These are phyloP conservation scores for Choreutis nemorana DNA, from an alignment of 2,888 invertebrate genomes.

Conservation along the genomic window DNA sequence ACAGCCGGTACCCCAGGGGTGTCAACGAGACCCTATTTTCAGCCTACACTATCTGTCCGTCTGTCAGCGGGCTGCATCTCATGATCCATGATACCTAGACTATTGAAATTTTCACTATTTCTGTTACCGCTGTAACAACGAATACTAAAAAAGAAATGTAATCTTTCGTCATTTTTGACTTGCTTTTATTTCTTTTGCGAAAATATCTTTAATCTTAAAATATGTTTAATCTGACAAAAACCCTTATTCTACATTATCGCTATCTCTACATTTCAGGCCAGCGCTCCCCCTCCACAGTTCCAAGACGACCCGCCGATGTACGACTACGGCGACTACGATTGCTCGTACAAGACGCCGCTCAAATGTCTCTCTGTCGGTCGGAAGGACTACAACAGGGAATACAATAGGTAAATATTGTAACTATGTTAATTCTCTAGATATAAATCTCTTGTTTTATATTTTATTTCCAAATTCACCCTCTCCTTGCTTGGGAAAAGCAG, in stretches of 20 bases:
- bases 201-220: too few relatives aligned
- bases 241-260: not conserved
- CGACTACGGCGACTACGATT: slow-evolving; percentile 50
- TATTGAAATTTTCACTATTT: too few relatives aligned
- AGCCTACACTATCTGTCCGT: too few relatives aligned
- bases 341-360: slow-evolving; percentile 37
- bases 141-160: too few relatives aligned
- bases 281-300: slow-evolving; percentile 60
- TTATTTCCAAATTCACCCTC: not conserved
- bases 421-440: not conserved
- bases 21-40: too few relatives aligned
- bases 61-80: too few relatives aligned
- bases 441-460: not conserved
- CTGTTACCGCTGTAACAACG: too few relatives aligned
- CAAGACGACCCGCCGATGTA: slow-evolving; percentile 50
- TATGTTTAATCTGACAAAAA: not conserved
- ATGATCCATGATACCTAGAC: too few relatives aligned
- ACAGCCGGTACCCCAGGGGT: too few relatives aligned
- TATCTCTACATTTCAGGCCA: slow-evolving; percentile 28
- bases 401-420: slow-evolving; percentile 25
- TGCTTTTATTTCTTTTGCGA: too few relatives aligned
- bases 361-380: slow-evolving; percentile 37
- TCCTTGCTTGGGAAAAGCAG: not conserved
- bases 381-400: slow-evolving; percentile 44
- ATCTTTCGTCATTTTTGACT: too few relatives aligned